phyloP scores from a whole-genome alignment of 2,797 vertebrate species.

The Etheostoma perlongum region DNA sequence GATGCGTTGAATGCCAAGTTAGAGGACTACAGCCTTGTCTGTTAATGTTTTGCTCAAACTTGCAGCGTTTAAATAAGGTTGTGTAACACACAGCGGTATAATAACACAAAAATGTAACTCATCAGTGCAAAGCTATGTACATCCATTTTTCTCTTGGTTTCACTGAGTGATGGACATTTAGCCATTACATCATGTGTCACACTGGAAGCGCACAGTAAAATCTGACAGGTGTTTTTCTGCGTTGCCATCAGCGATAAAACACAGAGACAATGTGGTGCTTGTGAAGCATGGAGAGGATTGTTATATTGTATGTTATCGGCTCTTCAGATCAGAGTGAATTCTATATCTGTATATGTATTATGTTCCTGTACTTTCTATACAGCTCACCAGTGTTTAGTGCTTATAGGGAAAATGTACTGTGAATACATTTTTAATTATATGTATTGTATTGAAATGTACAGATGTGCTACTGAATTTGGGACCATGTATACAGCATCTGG shows the following conservation, averaged over 20 bases:
- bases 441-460: slow-evolving; percentile 20
- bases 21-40: neutral
- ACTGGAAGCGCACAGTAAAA: neutral
- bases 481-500: neutral
- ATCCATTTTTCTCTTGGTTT: neutral
- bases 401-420: slow-evolving; percentile 14
- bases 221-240: slow-evolving; percentile 9
- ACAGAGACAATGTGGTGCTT: neutral
- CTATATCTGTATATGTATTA: slow-evolving; percentile 11
- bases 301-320: neutral
- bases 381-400: neutral
- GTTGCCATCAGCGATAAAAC: neutral
- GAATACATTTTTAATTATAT: neutral
- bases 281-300: neutral
- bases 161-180: neutral
- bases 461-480: slow-evolving; percentile 7
- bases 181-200: neutral
- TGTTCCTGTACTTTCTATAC: slow-evolving; percentile 6
- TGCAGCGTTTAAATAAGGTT: neutral
- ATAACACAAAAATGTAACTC: too few species aligned
- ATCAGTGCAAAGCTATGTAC: neutral
- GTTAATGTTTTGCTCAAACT: neutral
- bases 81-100: neutral
- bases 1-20: neutral
- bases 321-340: neutral